These are phyloP conservation scores for Macrophya alboannulata DNA, from an alignment of 2,888 invertebrate species.

Conservation along the genomic window DNA sequence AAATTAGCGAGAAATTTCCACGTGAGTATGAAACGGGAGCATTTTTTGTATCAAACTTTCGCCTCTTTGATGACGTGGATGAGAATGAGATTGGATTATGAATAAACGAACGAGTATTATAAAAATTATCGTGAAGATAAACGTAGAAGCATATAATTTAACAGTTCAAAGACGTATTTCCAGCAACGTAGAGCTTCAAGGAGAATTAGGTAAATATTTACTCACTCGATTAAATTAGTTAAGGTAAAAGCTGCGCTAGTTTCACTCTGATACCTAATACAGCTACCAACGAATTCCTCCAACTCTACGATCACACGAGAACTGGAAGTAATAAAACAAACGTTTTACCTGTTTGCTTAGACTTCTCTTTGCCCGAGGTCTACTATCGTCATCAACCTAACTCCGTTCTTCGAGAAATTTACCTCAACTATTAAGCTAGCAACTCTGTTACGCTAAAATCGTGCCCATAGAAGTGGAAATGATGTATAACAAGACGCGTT, in stretches of 20 bases:
- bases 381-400: not conserved
- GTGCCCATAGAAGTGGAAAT: not conserved
- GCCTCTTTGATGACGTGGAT: not conserved
- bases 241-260: not conserved
- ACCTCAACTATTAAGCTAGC: not conserved
- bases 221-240: constrained; percentile 26
- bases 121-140: not conserved
- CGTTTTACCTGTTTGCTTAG: not conserved
- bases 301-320: not conserved
- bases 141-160: not conserved
- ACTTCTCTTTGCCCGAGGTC: not conserved
- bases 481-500: not conserved
- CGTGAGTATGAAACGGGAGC: not conserved
- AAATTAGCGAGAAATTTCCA: not conserved
- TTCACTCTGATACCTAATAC: not conserved
- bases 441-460: not conserved
- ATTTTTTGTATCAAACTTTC: not conserved
- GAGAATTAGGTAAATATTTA: constrained; percentile 39
- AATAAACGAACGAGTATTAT: not conserved
- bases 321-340: not conserved
- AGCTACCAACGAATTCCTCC: not conserved
- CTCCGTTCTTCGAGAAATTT: not conserved
- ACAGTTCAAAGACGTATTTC: not conserved
- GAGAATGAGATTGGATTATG: not conserved
- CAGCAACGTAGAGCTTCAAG: not conserved